These are phyloP conservation scores for Chunga burmeisteri DNA, from an alignment of 2,113 vertebrate genomes.

Conservation along the genomic window DNA sequence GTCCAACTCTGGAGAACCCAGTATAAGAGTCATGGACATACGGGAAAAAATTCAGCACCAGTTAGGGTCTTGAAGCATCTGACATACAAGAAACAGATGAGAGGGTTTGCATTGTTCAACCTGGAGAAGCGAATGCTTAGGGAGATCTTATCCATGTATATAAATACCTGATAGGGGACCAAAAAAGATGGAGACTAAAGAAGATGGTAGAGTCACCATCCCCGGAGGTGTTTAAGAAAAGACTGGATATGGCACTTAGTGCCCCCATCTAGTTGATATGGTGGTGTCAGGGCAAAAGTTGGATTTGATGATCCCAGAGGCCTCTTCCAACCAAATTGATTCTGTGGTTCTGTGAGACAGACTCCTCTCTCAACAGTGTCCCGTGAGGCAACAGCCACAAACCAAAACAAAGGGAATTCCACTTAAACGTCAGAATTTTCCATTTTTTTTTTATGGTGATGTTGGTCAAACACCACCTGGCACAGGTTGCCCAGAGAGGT, in stretches of 20 bases:
- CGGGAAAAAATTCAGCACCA: neutral
- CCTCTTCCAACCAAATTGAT: too few relatives aligned
- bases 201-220: too few relatives aligned
- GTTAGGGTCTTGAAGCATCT: neutral
- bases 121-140: neutral
- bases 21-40: neutral
- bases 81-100: neutral
- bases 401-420: neutral
- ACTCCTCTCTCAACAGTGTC: neutral
- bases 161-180: neutral
- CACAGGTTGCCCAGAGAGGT: neutral
- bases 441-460: neutral
- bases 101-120: neutral
- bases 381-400: neutral
- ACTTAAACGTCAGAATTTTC: neutral
- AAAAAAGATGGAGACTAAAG: neutral
- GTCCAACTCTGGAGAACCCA: neutral
- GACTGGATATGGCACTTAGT: too few relatives aligned
- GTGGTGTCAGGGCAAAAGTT: too few relatives aligned
- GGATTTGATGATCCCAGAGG: too few relatives aligned
- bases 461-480: neutral
- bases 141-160: neutral
- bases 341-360: neutral
- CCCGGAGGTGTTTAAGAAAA: too few relatives aligned
- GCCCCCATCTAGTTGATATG: too few relatives aligned